These are phyloP conservation scores for Pinctada fucata DNA, from an alignment of 2,888 invertebrate genomes.

Conservation along the genomic window DNA sequence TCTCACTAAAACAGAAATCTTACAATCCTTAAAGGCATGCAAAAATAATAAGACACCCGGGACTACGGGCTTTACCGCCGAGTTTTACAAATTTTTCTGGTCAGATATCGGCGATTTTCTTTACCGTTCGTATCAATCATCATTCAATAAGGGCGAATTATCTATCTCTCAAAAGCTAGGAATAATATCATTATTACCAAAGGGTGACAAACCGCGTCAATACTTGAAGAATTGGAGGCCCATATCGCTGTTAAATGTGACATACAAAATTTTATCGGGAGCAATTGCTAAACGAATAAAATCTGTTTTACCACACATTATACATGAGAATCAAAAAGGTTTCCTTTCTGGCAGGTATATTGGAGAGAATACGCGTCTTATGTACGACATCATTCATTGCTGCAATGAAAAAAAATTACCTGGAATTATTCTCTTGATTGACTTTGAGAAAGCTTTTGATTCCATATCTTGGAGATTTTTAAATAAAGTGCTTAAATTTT, in stretches of 20 bases:
- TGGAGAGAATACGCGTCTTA: not conserved
- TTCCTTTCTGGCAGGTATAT: conserved; percentile 8
- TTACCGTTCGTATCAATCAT: no score
- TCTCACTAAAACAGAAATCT: no score
- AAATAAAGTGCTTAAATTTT: not conserved
- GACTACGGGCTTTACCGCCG: not conserved
- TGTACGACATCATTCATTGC: conserved; percentile 3
- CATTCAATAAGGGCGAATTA: not conserved
- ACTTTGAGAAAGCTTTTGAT: no score
- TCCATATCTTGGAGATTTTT: no score
- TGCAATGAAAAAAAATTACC: not conserved
- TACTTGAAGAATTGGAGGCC: not conserved
- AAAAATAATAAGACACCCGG: conserved; percentile 10
- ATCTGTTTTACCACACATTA: not conserved
- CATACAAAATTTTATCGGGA: no score
- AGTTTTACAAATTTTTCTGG: conserved; percentile 9
- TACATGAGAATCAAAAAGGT: conserved; percentile 3
- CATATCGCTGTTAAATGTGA: not conserved
- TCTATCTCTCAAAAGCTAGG: conserved; percentile 7
- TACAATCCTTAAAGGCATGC: no score
- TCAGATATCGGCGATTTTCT: not conserved
- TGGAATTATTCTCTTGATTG: no score
- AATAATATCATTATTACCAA: not conserved
- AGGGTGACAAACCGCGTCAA: not conserved
- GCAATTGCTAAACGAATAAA: not conserved